Conservation (phyloP, 2,113 vertebrate species). For the Heterochromis multidens region DNA sequence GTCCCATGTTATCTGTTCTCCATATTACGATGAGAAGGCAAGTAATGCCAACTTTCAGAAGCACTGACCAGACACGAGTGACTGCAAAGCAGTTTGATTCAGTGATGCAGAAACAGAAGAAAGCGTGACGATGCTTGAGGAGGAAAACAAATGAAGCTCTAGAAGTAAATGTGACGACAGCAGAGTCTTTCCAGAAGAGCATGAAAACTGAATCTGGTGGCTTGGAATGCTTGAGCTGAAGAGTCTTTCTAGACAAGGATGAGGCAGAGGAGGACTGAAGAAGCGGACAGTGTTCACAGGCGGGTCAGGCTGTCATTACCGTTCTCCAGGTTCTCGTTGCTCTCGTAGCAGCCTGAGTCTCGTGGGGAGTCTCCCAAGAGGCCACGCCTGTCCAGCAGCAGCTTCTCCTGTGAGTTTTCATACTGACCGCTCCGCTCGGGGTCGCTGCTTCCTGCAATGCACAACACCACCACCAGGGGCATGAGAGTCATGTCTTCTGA, state of each 20-base stretch:
- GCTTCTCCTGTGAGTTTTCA: conserved; percentile 86
- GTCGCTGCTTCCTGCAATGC: conserved; percentile 88
- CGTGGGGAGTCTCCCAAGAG: conserved; percentile 84
- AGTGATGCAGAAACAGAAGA: conserved; percentile 15
- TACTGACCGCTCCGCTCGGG: conserved; percentile 72
- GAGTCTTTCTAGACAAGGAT: conserved; percentile 39
- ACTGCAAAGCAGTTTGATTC: not conserved
- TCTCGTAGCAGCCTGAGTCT: conserved; percentile 97
- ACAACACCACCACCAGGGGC: conserved; percentile 32
- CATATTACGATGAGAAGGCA: not conserved
- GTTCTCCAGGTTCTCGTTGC: conserved; percentile 92
- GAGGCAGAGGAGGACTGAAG: conserved; percentile 28
- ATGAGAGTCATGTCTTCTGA: not conserved
- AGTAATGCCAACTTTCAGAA: not conserved
- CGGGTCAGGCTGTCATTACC: conserved; percentile 77
- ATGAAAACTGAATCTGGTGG: conserved; percentile 14
- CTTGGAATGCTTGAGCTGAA: conserved; percentile 25
- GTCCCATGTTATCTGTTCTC: not conserved
- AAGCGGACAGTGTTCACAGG: conserved; percentile 45
- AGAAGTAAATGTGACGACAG: conserved; percentile 8
- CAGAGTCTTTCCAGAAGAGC: conserved; percentile 32
- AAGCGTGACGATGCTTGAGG: not conserved
- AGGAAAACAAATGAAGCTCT: not conserved
- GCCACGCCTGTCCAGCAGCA: conserved; percentile 79
- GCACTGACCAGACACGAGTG: conserved; percentile 14